Base-by-base conservation (phyloP, 2,113 vertebrate genomes). In the Poeciliopsis occidentalis region DNA sequence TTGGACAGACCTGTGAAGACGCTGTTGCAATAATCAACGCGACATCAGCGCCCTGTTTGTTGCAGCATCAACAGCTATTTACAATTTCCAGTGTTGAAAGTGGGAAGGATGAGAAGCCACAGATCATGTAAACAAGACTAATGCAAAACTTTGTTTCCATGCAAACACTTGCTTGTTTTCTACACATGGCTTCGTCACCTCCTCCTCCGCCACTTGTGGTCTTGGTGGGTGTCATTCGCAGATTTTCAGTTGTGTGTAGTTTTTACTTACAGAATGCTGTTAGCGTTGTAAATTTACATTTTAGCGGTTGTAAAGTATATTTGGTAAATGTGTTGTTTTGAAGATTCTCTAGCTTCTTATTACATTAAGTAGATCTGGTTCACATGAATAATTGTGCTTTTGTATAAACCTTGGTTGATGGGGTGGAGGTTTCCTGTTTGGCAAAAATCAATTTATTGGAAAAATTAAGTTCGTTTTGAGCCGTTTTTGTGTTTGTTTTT, bases 101-200 rank as follows among this genome's bases (percentile, higher is more conserved):
- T 65, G 31, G 68, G 17, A 69, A 67, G 41, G 64, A 69, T 12
- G 27, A 60, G 32, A 5, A 61, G 24, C 60, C 60, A 32, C 71
- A 26, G 32, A 69, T 86, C 73, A 79, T 29, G 37, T 69, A 75
- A 85, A 84, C 77, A 73, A 15, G 0, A 76, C 66, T 24, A 74
- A 62, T 8, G 19, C 76, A 82, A 77, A 83, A 57, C 19, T n/a
- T 70, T 54, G 79, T 84, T 76, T 78, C 67, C 76, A 81, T 79
- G 81, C 75, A 78, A 81, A 78, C 73, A 64, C 66, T 54, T 64
- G 41, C 71, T 41, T 80, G 32, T 75, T 68, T 74, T 73, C 34
- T 39, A 76, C 71, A 80, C n/a, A 47, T 54, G 69, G 27, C 51
- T 39, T 60, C 67, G 2, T 70, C 66, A 64, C 65, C 60, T 54